Conservation (phyloP, 2,113 vertebrate species). For the Anarhynchus alexandrinus region DNA sequence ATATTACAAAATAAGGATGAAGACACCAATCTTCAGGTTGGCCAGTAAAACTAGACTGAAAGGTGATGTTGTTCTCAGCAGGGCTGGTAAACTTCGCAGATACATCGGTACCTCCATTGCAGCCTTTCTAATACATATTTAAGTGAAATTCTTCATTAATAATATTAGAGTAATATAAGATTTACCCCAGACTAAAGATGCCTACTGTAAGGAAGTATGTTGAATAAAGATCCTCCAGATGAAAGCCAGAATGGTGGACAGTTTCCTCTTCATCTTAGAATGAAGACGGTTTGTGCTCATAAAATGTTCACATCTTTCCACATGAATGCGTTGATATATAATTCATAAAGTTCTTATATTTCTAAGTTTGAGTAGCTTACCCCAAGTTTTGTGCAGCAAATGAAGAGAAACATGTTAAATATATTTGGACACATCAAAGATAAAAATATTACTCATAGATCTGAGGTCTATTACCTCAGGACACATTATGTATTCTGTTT, state of each 20-base stretch:
- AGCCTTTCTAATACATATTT: neutral
- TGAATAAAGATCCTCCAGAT: neutral
- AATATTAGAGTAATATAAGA: neutral
- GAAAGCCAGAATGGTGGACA: neutral
- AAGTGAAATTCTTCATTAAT: neutral
- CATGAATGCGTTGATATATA: neutral
- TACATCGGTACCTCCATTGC: neutral
- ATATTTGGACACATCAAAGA: constrained; percentile 22
- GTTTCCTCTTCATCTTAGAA: neutral
- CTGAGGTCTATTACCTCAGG: neutral
- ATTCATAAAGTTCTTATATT: neutral
- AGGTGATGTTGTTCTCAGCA: neutral
- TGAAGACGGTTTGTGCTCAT: neutral
- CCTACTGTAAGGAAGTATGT: neutral
- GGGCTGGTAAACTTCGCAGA: neutral
- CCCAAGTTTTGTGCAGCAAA: neutral
- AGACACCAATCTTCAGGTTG: neutral
- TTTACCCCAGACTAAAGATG: neutral
- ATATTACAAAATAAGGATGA: neutral
- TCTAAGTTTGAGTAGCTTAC: neutral
- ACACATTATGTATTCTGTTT: constrained; percentile 22
- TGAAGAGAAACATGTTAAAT: neutral
- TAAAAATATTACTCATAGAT: neutral
- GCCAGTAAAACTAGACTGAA: neutral
- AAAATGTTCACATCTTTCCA: neutral